These are phyloP conservation scores for Huso huso DNA, from an alignment of 2,797 vertebrate species.

Conservation along the genomic window DNA sequence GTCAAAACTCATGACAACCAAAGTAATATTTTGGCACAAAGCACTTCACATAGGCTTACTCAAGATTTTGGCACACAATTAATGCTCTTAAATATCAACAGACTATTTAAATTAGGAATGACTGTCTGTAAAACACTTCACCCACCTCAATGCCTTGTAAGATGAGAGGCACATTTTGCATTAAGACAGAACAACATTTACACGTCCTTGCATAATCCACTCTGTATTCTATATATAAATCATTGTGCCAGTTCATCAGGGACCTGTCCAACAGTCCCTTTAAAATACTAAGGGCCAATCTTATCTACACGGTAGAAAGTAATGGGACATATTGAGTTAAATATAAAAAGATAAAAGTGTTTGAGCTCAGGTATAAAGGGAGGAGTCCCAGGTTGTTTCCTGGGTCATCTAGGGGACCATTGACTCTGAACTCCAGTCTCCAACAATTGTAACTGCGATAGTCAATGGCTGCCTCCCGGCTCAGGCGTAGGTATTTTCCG, in stretches of 20 bases:
- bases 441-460: constrained; percentile 3
- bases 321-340: constrained; percentile 44
- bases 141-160: neutral
- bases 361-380: constrained; percentile 14
- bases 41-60: constrained; percentile 14
- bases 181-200: constrained; percentile 47
- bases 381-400: constrained; percentile 8
- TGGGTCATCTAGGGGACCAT: constrained; percentile 8
- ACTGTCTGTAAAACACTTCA: neutral
- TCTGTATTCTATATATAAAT: constrained; percentile 33
- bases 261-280: constrained; percentile 34
- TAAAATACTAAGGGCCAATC: constrained; percentile 46
- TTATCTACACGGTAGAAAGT: constrained; percentile 52
- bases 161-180: constrained; percentile 16
- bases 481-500: constrained; percentile 75
- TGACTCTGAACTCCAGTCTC: constrained; percentile 3
- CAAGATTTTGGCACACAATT: constrained; percentile 30
- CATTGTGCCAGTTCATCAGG: constrained; percentile 44
- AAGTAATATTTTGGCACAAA: constrained; percentile 40
- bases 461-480: neutral
- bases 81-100: constrained; percentile 26
- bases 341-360: constrained; percentile 25
- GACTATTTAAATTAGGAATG: constrained; percentile 8
- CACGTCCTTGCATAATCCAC: constrained; percentile 35
- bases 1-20: constrained; percentile 19